Evolutionary conservation across 2,888 invertebrate species (phyloP), one percentile per base, ranked within the genome.

Genomic region (Synanthedon vespiformis): DNA sequence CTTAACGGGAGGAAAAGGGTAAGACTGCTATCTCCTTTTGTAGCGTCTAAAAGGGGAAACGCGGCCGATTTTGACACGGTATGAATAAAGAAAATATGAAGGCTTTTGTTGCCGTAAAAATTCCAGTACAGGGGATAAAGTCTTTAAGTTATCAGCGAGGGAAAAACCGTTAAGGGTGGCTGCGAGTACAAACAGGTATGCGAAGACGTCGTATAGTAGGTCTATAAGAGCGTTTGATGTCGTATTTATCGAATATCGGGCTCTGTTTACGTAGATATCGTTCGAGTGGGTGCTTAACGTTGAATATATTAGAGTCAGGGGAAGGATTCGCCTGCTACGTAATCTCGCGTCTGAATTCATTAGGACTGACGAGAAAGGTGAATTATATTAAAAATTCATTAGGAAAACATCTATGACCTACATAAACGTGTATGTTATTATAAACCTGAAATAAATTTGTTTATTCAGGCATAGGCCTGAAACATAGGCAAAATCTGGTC

Each of bases 1-100:
- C 63, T 70, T 73, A 75, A 77, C 73, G 72, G 72, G 83, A 61
- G 70, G 60, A 80, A 87, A 85, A 79, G 87, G 85, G 87, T 84
- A 82, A 68, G 72, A 53, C 52, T 55, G 66, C 65, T 74, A 69
- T 83, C 74, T 76, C 76, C 76, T 79, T 80, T 82, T 81, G 74
- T 72, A 65, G 62, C 74, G 67, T 62, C 64, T 65, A 63, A 72
- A 49, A 71, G 74, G 72, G 74, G 80, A 77, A 74, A 68, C 68
- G 62, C 69, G 74, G 78, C 72, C 77, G 80, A 83, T 81, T 83
- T 81, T 81, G 80, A 84, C 81, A 81, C 82, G 83, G 78, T 67
- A 78, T 78, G 83, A 84, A 84, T 84, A 85, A 86, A 86, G 85
- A 86, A 87, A 86, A 87, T 87, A 87, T 86, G 83, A 85, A 78